phyloP scores from a whole-genome alignment of 2,113 vertebrate genomes.

The Gasterosteus nipponicus region DNA sequence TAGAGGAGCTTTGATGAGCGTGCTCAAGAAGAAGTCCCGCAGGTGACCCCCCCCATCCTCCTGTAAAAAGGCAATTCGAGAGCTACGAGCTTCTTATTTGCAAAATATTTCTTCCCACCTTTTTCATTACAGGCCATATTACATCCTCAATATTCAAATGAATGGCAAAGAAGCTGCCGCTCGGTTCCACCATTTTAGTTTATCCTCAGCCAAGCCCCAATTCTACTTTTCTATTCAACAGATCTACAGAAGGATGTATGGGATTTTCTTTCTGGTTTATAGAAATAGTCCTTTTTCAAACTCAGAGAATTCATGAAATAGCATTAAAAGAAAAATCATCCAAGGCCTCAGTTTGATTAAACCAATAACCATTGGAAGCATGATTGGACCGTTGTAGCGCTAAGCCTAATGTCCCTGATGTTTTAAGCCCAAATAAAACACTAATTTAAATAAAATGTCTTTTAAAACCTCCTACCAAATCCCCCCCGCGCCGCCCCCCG shows the following conservation, averaged over 20 bases:
- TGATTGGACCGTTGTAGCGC: slow-evolving; percentile 53
- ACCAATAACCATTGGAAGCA: slow-evolving; percentile 23
- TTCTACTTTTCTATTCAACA: slow-evolving; percentile 3
- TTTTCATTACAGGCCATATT: background rate
- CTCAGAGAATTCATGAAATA: slow-evolving; percentile 11
- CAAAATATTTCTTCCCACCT: background rate
- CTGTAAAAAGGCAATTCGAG: background rate
- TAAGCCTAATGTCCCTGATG: slow-evolving; percentile 52
- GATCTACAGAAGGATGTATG: background rate
- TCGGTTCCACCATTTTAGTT: background rate
- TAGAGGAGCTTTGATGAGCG: background rate
- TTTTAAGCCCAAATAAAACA: slow-evolving; percentile 40
- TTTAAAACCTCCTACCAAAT: slow-evolving; percentile 55
- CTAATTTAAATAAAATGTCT: slow-evolving; percentile 59
- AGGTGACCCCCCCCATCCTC: background rate
- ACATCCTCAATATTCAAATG: slow-evolving; percentile 1
- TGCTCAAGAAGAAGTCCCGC: background rate
- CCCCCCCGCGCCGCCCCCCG: slow-evolving; percentile 33
- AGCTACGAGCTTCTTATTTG: background rate
- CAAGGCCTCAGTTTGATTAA: slow-evolving; percentile 44
- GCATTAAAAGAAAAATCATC: slow-evolving; percentile 15
- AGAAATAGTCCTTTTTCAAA: slow-evolving; percentile 2
- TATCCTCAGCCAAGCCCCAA: background rate
- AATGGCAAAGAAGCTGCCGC: background rate
- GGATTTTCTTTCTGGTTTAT: slow-evolving; percentile 10